Evolutionary conservation across 2,797 vertebrate species (phyloP), one percentile per base, ranked within the genome.

Genomic region (Crypturellus tataupa): DNA sequence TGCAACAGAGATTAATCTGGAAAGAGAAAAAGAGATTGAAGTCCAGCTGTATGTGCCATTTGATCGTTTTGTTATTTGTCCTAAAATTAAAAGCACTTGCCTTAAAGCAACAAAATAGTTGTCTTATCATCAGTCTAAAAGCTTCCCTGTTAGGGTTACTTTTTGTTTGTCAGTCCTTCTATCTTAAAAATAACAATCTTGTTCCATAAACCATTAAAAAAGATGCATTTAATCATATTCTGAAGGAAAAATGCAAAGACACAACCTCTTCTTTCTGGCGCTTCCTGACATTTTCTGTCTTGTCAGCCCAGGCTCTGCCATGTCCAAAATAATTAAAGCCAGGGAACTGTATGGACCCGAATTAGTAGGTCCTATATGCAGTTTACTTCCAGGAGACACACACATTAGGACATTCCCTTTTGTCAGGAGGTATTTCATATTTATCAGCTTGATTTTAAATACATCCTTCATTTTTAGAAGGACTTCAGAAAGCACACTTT

Each of bases 101-200:
- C 76, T 59, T 23, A 94, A 94, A 93, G 70, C 53, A 87, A 68
- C 31, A 85, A 58, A 88, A 71, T 60, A 21, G 64, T 87, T 67
- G 35, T 44, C 82, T 76, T 44, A 82, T 64, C 37, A 35, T 53
- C 64, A 46, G 24, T 37, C 39, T 55, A 56, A 91, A 86, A 84
- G 16, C 31, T 67, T 29, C 42, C 49, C 47, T 56, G 19, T 29
- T 81, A 8, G 14, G 33, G 75, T 86, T 93, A 68, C 40, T 40
- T 85, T 68, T 31, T 14, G 2, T 25, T 13, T 70, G 62, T 53
- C 31, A 75, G 37, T 25, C 67, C 35, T 49, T 17, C 47, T 69
- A 25, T 49, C 44, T 47, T 77, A 64, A 90, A 90, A 81, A 84
- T 17, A 80, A 73, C 24, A 63, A 73, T 56, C 39, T 42, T 40